A percentile compares a stretch with the other conserved stretches of the same genome.
These are phyloP conservation scores for Atherinomorus stipes DNA, from an alignment of 2,113 vertebrate genomes.

Conservation along the genomic window DNA sequence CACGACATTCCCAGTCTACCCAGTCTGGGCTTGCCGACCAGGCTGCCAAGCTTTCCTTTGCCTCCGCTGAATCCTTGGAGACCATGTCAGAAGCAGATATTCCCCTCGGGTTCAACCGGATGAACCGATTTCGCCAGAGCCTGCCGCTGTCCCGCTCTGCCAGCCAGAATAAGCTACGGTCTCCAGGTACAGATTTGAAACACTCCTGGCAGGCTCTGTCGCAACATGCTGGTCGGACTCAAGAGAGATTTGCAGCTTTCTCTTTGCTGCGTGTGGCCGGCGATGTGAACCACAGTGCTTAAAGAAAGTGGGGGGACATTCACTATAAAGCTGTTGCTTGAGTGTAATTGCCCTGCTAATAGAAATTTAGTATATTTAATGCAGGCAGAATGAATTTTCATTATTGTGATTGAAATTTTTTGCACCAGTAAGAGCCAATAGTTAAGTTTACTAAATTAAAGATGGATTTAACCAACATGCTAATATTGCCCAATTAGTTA, in stretches of 20 bases:
- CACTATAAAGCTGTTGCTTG: neutral
- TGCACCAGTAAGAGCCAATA: neutral
- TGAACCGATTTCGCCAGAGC: conserved; percentile 98
- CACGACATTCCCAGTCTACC: conserved; percentile 93
- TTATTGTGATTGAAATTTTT: too few species aligned
- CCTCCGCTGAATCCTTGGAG: conserved; percentile 97
- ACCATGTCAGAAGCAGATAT: conserved; percentile 99
- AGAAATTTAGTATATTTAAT: neutral
- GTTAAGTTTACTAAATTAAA: neutral
- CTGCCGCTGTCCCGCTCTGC: conserved; percentile 95
- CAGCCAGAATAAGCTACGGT: conserved; percentile 97
- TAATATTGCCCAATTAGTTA: neutral
- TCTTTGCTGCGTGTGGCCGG: conserved; percentile 15
- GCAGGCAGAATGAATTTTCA: neutral
- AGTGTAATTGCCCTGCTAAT: conserved; percentile 1
- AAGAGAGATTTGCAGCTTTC: conserved; percentile 29
- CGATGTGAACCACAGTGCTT: neutral
- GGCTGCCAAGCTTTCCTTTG: conserved; percentile 95
- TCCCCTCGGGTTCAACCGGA: conserved; percentile 96
- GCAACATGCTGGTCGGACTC: conserved; percentile 19
- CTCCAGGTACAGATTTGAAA: conserved; percentile 87
- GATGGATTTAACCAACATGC: neutral
- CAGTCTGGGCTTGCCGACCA: conserved; percentile 97
- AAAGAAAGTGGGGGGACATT: conserved; percentile 12
- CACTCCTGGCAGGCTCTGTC: conserved; percentile 19